Conservation (phyloP, 2,888 invertebrate species). For the Hydrotaea diabolus region DNA sequence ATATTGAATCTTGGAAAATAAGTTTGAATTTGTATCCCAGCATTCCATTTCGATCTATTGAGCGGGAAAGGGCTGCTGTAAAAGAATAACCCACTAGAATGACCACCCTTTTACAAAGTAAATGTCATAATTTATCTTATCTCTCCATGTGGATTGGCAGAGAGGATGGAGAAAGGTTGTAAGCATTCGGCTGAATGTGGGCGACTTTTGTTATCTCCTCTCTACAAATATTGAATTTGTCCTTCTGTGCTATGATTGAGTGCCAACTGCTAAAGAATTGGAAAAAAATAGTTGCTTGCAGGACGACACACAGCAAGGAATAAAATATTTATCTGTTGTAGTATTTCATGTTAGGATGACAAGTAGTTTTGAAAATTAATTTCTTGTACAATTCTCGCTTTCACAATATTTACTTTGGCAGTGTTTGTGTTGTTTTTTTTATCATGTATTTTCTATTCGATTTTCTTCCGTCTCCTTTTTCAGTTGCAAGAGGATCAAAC, state of each 20-base stretch:
- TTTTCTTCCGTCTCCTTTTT: not conserved
- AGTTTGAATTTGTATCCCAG: no score
- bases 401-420: slow-evolving; percentile 35
- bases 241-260: slow-evolving; percentile 24
- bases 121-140: not conserved
- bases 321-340: not conserved
- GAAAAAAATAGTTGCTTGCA: not conserved
- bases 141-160: not conserved
- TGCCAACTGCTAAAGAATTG: not conserved
- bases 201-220: slow-evolving; percentile 8
- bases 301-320: not conserved
- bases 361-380: slow-evolving; percentile 56
- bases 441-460: slow-evolving; percentile 31
- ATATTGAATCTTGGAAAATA: no score
- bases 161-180: not conserved
- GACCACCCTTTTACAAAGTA: no score
- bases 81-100: no score
- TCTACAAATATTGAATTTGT: slow-evolving; percentile 27
- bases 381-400: slow-evolving; percentile 52
- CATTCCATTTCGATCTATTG: no score
- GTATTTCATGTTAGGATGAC: slow-evolving; percentile 5
- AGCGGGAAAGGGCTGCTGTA: no score
- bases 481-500: slow-evolving; percentile 81
- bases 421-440: slow-evolving; percentile 45
- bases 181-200: not conserved